Conservation (phyloP, 2,797 vertebrate species). For the Myoxocephalus aenaeus region DNA sequence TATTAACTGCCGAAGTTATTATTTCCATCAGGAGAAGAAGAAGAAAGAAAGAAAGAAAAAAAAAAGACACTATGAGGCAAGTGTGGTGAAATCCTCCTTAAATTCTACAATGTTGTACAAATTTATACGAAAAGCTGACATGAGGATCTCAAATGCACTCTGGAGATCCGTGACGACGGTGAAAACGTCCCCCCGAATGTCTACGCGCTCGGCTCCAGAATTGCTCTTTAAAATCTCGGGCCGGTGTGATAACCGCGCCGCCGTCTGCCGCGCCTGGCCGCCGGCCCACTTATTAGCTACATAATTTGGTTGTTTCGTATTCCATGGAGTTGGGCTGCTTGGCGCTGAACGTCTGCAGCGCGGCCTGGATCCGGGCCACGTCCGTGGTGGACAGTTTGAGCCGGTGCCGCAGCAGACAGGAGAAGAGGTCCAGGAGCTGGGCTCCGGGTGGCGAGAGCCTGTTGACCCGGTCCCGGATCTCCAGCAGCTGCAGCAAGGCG, state of each 20-base stretch:
- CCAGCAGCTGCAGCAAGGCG: slow-evolving; percentile 94
- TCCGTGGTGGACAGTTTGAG: slow-evolving; percentile 96
- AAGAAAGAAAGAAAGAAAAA: slow-evolving; percentile 16
- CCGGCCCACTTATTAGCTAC: slow-evolving; percentile 90
- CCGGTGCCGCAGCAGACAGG: slow-evolving; percentile 95
- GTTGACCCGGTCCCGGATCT: slow-evolving; percentile 97
- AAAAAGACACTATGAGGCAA: slow-evolving; percentile 58
- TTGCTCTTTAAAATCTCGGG: slow-evolving; percentile 61
- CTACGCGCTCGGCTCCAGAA: slow-evolving; percentile 50
- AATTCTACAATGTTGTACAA: slow-evolving; percentile 72
- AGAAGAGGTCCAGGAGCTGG: slow-evolving; percentile 94
- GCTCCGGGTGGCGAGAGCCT: slow-evolving; percentile 94
- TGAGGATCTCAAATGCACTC: slow-evolving; percentile 64
- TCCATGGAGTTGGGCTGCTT: slow-evolving; percentile 96
- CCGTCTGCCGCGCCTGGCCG: slow-evolving; percentile 69
- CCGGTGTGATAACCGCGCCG: slow-evolving; percentile 58
- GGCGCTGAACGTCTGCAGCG: slow-evolving; percentile 95
- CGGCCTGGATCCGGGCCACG: slow-evolving; percentile 94
- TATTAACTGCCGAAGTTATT: slow-evolving; percentile 51
- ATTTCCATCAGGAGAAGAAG: slow-evolving; percentile 45
- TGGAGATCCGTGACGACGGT: slow-evolving; percentile 64
- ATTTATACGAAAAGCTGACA: slow-evolving; percentile 76
- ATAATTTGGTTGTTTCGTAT: slow-evolving; percentile 99
- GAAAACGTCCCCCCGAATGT: slow-evolving; percentile 68
- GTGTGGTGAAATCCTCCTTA: slow-evolving; percentile 70